Evolutionary conservation across 2,113 vertebrate genomes (phyloP).

Genomic region (Saimiri boliviensis): DNA sequence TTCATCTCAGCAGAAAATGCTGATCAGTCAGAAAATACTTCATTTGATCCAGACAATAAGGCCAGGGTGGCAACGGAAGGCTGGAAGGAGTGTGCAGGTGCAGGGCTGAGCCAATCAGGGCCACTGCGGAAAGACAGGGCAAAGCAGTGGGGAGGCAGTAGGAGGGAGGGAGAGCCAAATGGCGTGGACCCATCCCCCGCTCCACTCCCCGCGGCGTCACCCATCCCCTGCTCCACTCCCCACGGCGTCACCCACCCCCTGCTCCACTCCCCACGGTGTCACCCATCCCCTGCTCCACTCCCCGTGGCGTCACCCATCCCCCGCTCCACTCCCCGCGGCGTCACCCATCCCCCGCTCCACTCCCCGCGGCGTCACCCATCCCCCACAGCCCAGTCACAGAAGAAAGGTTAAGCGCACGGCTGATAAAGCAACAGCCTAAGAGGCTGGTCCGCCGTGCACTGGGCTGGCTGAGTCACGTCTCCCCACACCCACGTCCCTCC

Average conservation of each 20-base stretch:
- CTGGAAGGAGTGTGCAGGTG: background rate
- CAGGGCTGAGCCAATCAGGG: fast-evolving
- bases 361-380: too few species aligned
- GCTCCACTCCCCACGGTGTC: background rate
- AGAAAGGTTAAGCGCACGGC: background rate
- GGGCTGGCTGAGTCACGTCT: too few species aligned
- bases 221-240: background rate
- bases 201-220: background rate
- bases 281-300: background rate
- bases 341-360: background rate
- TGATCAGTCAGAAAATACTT: background rate
- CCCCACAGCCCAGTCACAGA: background rate
- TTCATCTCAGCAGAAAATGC: background rate
- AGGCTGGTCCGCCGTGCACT: too few species aligned
- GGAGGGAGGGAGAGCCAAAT: background rate
- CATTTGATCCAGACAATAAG: fast-evolving
- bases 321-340: background rate
- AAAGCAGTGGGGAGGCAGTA: fast-evolving
- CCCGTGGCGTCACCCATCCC: background rate
- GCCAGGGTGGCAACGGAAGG: background rate
- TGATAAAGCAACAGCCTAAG: background rate
- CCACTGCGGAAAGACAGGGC: fast-evolving
- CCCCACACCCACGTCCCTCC: background rate
- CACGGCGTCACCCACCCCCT: background rate
- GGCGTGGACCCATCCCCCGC: background rate